Percentiles rank a stretch among this genome's conserved stretches.
Conservation (phyloP, 2,888 invertebrate genomes). For the Operophtera brumata region DNA sequence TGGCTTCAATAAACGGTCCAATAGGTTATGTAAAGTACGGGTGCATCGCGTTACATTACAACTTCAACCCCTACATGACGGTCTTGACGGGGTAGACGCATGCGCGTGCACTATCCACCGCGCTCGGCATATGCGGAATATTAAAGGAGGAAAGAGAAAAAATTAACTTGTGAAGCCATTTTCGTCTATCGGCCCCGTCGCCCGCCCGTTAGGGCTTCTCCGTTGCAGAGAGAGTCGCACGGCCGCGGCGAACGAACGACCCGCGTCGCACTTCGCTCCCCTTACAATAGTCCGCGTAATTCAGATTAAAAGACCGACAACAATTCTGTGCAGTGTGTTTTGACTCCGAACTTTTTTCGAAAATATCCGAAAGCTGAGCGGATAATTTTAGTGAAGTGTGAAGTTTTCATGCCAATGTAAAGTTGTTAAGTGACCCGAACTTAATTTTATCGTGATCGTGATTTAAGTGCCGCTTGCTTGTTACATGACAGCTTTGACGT, state of each 20-base stretch:
- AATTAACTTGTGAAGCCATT: conserved; percentile 81
- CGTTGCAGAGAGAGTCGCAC: conserved; percentile 69
- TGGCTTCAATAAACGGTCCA: conserved; percentile 77
- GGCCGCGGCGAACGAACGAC: conserved; percentile 59
- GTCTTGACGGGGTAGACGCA: conserved; percentile 60
- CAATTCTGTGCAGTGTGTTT: conserved; percentile 59
- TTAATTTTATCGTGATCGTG: conserved; percentile 47
- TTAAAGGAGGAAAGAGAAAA: conserved; percentile 81
- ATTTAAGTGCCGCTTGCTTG: conserved; percentile 52
- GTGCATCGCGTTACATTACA: conserved; percentile 78
- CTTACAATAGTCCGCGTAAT: conserved; percentile 47
- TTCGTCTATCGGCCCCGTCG: conserved; percentile 78
- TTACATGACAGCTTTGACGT: conserved; percentile 48
- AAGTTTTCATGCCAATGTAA: conserved; percentile 48
- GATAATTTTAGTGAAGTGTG: conserved; percentile 58
- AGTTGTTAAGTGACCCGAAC: conserved; percentile 54
- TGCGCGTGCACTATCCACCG: conserved; percentile 73
- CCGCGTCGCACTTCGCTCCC: conserved; percentile 20
- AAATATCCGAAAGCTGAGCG: conserved; percentile 4
- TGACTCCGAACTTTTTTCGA: conserved; percentile 18
- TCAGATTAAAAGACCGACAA: conserved; percentile 61
- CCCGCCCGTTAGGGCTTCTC: conserved; percentile 64
- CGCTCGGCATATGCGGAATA: conserved; percentile 80
- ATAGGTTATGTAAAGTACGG: conserved; percentile 79
- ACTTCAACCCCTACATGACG: conserved; percentile 71